Percentiles rank a stretch among this genome's conserved stretches.
phyloP scores from a whole-genome alignment of 2,113 vertebrate genomes.

The Helogale parvula region DNA sequence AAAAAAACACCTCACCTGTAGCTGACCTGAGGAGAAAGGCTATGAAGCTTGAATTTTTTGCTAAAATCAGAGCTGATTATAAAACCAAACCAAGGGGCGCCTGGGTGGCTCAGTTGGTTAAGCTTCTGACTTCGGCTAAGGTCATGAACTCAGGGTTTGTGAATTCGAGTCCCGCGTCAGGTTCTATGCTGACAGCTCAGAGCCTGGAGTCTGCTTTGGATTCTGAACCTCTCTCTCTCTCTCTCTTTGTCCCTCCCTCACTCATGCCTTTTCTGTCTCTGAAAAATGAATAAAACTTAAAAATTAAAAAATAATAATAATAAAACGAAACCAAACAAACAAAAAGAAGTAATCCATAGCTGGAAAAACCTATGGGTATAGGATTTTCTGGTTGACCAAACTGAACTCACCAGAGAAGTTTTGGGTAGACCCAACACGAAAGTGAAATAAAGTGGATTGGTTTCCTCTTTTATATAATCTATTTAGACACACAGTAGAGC shows the following conservation, averaged over 20 bases:
- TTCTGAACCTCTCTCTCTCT: too few relatives aligned
- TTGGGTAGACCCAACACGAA: neutral
- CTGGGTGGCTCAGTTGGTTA: too few relatives aligned
- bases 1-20: neutral
- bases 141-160: too few relatives aligned
- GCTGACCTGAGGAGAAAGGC: neutral
- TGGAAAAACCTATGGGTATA: neutral
- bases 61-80: neutral
- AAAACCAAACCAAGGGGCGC: neutral
- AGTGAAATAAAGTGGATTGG: neutral
- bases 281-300: too few relatives aligned
- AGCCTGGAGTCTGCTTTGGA: too few relatives aligned
- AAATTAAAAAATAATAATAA: neutral
- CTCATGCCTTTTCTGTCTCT: too few relatives aligned
- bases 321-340: neutral
- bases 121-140: too few relatives aligned
- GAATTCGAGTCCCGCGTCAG: too few relatives aligned
- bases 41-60: neutral
- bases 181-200: too few relatives aligned
- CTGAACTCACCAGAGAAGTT: neutral
- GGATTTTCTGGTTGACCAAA: neutral
- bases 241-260: too few relatives aligned
- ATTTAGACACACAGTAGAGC: neutral
- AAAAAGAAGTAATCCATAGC: neutral
- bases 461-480: neutral